Conservation (phyloP, 2,797 vertebrate genomes). For the Enteromius trimaculatus region DNA sequence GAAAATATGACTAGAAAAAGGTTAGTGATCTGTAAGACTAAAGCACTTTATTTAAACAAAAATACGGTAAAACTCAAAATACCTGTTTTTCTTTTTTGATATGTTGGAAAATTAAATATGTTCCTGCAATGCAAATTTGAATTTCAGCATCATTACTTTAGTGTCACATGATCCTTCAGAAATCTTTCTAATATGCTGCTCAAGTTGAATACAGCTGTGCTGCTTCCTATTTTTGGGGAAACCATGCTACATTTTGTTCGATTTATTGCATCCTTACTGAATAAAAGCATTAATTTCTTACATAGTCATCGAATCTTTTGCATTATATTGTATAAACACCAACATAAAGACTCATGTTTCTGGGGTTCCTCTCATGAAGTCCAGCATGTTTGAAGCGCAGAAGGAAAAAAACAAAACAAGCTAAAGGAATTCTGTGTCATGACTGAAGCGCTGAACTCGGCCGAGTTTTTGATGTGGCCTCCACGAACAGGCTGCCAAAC, state of each 20-base stretch:
- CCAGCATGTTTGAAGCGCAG: not conserved
- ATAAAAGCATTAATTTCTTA: not conserved
- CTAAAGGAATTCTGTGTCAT: constrained; percentile 36
- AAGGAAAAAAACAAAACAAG: not conserved
- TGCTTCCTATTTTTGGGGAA: not conserved
- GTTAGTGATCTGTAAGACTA: not conserved
- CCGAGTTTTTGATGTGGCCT: constrained; percentile 36
- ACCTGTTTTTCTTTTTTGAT: not conserved
- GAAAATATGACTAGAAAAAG: not conserved
- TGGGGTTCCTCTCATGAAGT: not conserved
- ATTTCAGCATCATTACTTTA: not conserved
- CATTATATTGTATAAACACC: not conserved
- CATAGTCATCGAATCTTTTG: not conserved
- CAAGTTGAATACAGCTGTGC: not conserved
- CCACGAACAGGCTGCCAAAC: constrained; percentile 30
- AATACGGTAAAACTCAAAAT: not conserved
- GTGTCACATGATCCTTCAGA: constrained; percentile 2
- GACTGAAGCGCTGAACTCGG: constrained; percentile 19
- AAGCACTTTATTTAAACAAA: not conserved
- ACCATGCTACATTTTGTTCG: not conserved
- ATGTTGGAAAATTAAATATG: not conserved
- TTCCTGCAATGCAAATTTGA: not conserved
- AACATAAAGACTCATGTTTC: not conserved
- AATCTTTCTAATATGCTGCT: not conserved
- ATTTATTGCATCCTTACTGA: not conserved